Percentiles rank a stretch among this genome's conserved stretches.
Evolutionary conservation across 2,797 vertebrate genomes (phyloP).

Genomic region (Ataeniobius toweri): DNA sequence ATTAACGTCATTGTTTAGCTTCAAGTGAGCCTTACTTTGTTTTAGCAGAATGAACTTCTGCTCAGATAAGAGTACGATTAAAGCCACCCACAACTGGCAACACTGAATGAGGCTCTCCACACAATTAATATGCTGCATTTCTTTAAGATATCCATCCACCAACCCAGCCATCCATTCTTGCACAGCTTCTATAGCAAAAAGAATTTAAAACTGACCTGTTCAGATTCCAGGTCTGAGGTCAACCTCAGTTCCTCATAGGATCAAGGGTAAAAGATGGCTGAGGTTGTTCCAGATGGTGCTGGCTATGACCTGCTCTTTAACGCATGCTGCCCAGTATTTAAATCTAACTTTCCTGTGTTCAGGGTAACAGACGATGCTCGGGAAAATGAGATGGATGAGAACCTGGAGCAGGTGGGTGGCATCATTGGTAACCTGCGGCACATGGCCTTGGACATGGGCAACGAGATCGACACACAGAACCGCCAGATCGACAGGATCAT

Average conservation of each 20-base stretch:
- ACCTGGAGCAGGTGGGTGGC: constrained; percentile 97
- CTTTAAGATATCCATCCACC: neutral
- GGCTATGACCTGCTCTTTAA: constrained; percentile 1
- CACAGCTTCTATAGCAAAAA: neutral
- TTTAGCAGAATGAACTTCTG: neutral
- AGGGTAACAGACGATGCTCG: constrained; percentile 99
- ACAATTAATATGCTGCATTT: neutral
- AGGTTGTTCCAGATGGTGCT: neutral
- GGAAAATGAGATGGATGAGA: constrained; percentile 99
- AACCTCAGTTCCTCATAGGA: neutral
- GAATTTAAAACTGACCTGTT: neutral
- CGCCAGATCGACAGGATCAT: constrained; percentile 99
- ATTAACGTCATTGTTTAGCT: neutral
- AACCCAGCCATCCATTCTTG: neutral
- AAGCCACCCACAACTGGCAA: neutral
- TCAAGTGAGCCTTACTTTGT: neutral
- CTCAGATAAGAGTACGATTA: neutral
- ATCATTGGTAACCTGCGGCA: constrained; percentile 99
- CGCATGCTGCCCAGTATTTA: neutral
- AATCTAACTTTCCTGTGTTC: constrained; percentile 34
- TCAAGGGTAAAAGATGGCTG: constrained; percentile 25
- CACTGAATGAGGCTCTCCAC: neutral
- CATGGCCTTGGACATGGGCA: constrained; percentile 99
- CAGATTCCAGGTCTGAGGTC: constrained; percentile 18
- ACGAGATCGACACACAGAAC: constrained; percentile 99